phyloP scores from a whole-genome alignment of 2,888 invertebrate species.

The Cheilosia vulpina region DNA sequence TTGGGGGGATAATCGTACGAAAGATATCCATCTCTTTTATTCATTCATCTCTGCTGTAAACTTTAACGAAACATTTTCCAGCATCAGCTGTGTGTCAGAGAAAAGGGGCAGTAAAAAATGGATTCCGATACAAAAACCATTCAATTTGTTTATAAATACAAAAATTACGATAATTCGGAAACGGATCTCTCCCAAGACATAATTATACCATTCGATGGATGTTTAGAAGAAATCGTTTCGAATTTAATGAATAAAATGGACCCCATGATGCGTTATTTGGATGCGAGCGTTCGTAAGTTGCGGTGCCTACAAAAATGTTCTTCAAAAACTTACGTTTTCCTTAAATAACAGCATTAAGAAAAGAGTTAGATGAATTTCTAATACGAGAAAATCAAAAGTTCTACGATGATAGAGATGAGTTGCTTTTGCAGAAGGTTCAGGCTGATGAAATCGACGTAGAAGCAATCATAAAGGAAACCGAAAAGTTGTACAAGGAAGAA shows the following conservation, averaged over 20 bases:
- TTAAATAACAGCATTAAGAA: conserved; percentile 77
- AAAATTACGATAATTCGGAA: conserved; percentile 79
- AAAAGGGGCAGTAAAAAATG: conserved; percentile 43
- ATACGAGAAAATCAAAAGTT: conserved; percentile 87
- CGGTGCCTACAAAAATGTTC: background rate
- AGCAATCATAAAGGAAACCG: conserved; percentile 90
- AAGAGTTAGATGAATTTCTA: conserved; percentile 86
- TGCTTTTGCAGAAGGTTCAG: conserved; percentile 86
- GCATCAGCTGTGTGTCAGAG: conserved; percentile 15
- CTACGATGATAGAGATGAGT: conserved; percentile 87
- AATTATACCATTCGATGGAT: conserved; percentile 79
- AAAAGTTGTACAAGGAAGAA: conserved; percentile 91
- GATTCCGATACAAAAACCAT: conserved; percentile 69
- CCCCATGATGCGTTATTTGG: conserved; percentile 82
- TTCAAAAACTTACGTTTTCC: background rate
- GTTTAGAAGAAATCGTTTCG: conserved; percentile 80
- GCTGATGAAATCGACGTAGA: conserved; percentile 89
- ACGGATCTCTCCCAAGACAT: conserved; percentile 77
- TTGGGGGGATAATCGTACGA: no score
- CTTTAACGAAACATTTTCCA: background rate
- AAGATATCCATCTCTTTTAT: no score
- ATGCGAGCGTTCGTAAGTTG: conserved; percentile 79
- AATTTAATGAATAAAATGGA: conserved; percentile 81
- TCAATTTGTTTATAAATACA: conserved; percentile 80
- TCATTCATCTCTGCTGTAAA: background rate